These are phyloP conservation scores for Cyphomyrus plagiostoma DNA, from an alignment of 2,113 vertebrate genomes.

Conservation along the genomic window DNA sequence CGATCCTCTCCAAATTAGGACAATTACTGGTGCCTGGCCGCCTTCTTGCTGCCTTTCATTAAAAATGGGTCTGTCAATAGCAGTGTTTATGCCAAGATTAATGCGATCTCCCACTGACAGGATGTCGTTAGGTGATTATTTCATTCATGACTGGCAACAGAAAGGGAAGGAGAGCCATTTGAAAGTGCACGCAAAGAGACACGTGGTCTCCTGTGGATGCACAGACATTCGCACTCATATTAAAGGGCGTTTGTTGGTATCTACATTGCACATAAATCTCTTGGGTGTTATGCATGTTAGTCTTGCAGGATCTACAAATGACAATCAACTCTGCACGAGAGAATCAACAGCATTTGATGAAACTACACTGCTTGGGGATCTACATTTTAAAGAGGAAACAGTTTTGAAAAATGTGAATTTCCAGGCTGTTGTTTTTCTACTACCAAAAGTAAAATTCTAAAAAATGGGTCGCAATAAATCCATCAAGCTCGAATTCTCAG, in stretches of 20 bases:
- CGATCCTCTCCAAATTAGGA: slow-evolving; percentile 53
- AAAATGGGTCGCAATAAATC: background rate
- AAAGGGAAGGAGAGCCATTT: slow-evolving; percentile 5
- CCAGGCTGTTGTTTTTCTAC: background rate
- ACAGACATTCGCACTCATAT: background rate
- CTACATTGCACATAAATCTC: background rate
- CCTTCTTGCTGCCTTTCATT: slow-evolving; percentile 43
- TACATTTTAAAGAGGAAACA: background rate
- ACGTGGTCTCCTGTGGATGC: background rate
- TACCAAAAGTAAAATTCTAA: background rate
- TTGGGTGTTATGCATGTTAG: background rate
- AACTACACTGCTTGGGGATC: background rate
- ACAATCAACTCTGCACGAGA: background rate
- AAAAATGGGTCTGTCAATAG: slow-evolving; percentile 49
- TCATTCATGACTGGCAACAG: slow-evolving; percentile 27
- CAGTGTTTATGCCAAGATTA: slow-evolving; percentile 42
- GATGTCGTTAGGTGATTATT: slow-evolving; percentile 45
- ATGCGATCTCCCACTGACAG: slow-evolving; percentile 40
- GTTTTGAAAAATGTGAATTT: background rate
- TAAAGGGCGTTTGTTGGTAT: background rate
- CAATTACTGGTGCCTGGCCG: slow-evolving; percentile 37
- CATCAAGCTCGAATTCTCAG: no score
- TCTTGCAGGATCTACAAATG: background rate
- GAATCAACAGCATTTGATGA: background rate
- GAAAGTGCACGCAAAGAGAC: background rate